Conservation (phyloP, 2,113 vertebrate species). For the Sigmodon hispidus region DNA sequence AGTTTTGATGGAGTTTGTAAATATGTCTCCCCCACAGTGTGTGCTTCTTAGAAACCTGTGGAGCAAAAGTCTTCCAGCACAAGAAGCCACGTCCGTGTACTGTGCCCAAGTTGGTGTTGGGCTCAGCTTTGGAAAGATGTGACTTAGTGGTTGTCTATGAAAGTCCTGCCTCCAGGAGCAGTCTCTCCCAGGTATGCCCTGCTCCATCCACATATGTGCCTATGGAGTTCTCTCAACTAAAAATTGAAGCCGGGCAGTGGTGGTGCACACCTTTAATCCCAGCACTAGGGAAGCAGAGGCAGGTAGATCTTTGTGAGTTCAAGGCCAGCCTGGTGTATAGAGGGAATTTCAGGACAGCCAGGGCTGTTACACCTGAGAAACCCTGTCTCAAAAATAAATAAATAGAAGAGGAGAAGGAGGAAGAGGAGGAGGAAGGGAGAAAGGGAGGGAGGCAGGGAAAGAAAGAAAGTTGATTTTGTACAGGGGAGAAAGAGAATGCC, state of each 20-base stretch:
- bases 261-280: too few species aligned
- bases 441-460: too few species aligned
- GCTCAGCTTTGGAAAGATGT: not conserved
- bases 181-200: too few species aligned
- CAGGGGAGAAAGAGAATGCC: not conserved
- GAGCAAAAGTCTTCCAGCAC: rapidly evolving
- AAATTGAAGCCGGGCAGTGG: too few species aligned
- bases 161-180: not conserved
- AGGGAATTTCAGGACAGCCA: too few species aligned
- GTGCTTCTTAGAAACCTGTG: not conserved
- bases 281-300: too few species aligned
- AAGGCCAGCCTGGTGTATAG: too few species aligned
- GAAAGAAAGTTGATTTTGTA: not conserved
- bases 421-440: too few species aligned
- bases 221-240: not conserved
- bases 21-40: not conserved
- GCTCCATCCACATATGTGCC: rapidly evolving
- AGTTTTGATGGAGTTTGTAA: not conserved
- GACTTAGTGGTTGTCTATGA: not conserved
- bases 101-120: rapidly evolving
- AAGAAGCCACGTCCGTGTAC: rapidly evolving
- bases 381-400: too few species aligned
- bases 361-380: too few species aligned
- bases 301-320: too few species aligned
- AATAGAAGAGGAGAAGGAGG: too few species aligned